A percentile compares a stretch with the other conserved stretches of the same genome.
phyloP scores from a whole-genome alignment of 1,140 invertebrate genomes.

The Palaemon carinicauda region DNA sequence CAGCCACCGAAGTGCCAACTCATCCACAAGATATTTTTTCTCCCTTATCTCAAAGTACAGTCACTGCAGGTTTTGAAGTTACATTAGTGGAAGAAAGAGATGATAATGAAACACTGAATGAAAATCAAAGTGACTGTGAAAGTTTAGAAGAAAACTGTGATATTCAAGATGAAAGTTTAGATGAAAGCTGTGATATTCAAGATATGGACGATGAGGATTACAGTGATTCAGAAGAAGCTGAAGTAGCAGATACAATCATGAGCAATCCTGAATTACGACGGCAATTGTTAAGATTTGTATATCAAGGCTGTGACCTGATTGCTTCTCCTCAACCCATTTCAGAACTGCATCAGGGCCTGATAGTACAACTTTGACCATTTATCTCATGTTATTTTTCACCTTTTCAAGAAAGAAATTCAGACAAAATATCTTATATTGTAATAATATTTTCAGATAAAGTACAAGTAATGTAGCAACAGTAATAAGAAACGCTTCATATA shows the following conservation, averaged over 20 bases:
- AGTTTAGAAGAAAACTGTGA: not conserved
- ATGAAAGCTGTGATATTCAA: not conserved
- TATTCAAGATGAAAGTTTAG: not conserved
- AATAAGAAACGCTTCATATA: too few species aligned
- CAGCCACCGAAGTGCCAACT: too few species aligned
- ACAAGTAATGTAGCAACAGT: too few species aligned
- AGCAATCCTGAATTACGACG: not conserved
- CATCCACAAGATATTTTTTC: not conserved
- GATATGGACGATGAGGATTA: not conserved
- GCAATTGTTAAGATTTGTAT: conserved; percentile 30
- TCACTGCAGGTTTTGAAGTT: conserved; percentile 33
- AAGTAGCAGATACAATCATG: not conserved
- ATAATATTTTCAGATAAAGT: too few species aligned
- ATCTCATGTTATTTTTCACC: too few species aligned
- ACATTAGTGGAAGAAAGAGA: conserved; percentile 21
- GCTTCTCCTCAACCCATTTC: conserved; percentile 11
- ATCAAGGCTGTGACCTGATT: conserved; percentile 42
- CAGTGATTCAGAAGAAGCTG: not conserved
- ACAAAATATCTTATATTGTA: too few species aligned
- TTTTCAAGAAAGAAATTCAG: too few species aligned
- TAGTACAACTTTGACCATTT: too few species aligned
- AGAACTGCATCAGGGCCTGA: too few species aligned
- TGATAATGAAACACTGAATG: not conserved
- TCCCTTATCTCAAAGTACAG: not conserved
- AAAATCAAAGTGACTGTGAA: conserved; percentile 3